phyloP scores from a whole-genome alignment of 2,888 invertebrate species.

The Drosophila kanekoi region DNA sequence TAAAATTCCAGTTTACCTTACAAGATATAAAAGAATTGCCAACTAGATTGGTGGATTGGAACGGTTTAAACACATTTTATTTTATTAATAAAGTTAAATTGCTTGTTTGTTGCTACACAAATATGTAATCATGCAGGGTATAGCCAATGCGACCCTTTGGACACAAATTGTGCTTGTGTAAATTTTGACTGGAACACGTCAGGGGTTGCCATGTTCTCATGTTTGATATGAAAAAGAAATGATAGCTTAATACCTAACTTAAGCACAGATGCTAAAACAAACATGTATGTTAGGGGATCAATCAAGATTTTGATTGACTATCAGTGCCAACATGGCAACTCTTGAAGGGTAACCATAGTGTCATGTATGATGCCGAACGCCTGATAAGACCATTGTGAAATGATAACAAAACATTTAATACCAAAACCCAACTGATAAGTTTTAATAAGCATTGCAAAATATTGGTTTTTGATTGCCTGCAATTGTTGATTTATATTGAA shows the following conservation, averaged over 20 bases:
- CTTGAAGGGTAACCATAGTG: conserved; percentile 8
- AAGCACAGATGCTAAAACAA: not conserved
- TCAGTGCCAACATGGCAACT: conserved; percentile 28
- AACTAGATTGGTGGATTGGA: too few relatives aligned
- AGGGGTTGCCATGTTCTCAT: conserved; percentile 70
- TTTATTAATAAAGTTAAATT: too few relatives aligned
- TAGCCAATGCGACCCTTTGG: not conserved
- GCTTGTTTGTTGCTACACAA: too few relatives aligned
- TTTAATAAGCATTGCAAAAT: not conserved
- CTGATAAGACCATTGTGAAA: conserved; percentile 11
- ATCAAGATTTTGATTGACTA: conserved; percentile 52
- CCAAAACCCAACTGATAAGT: conserved; percentile 6
- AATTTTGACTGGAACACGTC: conserved; percentile 18
- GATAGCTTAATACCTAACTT: conserved; percentile 50
- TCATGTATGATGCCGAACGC: conserved; percentile 33
- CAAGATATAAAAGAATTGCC: too few relatives aligned
- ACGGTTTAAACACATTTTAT: too few relatives aligned
- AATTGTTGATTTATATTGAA: not conserved
- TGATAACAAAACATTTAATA: conserved; percentile 23
- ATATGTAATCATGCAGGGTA: conserved; percentile 30
- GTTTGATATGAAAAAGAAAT: conserved; percentile 18
- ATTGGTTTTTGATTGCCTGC: not conserved
- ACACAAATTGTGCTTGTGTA: not conserved
- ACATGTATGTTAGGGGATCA: conserved; percentile 42
- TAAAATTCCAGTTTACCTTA: too few relatives aligned